A percentile compares a stretch with the other conserved stretches of the same genome.
Conservation (phyloP, 2,113 vertebrate genomes). For the Riparia riparia region DNA sequence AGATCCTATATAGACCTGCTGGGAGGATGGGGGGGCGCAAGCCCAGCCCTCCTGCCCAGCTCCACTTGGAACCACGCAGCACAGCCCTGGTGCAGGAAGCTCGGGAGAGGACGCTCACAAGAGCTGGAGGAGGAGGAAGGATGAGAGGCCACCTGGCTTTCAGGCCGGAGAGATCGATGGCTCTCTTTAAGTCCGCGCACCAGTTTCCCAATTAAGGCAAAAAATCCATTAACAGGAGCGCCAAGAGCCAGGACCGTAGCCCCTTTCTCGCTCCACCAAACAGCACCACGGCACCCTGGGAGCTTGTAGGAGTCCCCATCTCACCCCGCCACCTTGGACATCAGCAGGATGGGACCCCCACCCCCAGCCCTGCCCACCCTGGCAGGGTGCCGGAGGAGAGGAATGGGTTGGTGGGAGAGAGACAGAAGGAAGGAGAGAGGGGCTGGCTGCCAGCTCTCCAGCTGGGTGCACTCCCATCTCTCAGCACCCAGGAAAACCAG, state of each 20-base stretch:
- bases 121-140: slow-evolving; percentile 63
- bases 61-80: slow-evolving; percentile 71
- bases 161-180: slow-evolving; percentile 68
- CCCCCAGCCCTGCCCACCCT: background rate
- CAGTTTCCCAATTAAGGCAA: slow-evolving; percentile 47
- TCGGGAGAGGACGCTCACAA: slow-evolving; percentile 68
- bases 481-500: slow-evolving; percentile 57
- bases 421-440: slow-evolving; percentile 61
- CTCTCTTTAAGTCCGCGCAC: slow-evolving; percentile 50
- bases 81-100: slow-evolving; percentile 77
- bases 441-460: slow-evolving; percentile 48
- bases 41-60: slow-evolving; percentile 60
- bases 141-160: slow-evolving; percentile 75
- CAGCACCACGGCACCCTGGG: background rate
- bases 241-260: slow-evolving; percentile 21
- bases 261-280: slow-evolving; percentile 47
- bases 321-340: background rate
- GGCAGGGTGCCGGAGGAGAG: background rate
- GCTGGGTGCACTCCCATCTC: slow-evolving; percentile 4
- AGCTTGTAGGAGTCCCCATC: background rate
- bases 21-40: background rate
- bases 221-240: slow-evolving; percentile 32
- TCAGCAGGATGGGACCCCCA: background rate
- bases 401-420: background rate
- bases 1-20: slow-evolving; percentile 67